Evolutionary conservation across 64 coral and sea anemone genomes (phyloP).

Genomic region (Pachyseris speciosa): DNA sequence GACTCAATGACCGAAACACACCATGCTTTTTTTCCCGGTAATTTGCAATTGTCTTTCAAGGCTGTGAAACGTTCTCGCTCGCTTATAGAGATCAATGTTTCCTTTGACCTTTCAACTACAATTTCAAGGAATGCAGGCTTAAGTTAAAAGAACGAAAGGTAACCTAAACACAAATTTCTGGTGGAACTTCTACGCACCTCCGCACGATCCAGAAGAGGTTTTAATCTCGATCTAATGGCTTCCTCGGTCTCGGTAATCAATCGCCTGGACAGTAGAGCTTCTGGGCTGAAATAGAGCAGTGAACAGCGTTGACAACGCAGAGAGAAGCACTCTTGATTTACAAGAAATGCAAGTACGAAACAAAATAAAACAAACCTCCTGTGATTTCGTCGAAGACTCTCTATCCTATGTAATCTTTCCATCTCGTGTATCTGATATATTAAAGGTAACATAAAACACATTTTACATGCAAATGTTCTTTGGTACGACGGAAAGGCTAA

Average conservation of each 20-base stretch:
- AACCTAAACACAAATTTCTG: too few relatives aligned
- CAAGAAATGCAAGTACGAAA: neutral
- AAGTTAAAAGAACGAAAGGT: too few relatives aligned
- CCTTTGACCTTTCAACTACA: too few relatives aligned
- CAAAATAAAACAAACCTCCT: neutral
- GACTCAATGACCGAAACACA: too few relatives aligned
- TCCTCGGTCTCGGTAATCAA: slow-evolving; percentile 75
- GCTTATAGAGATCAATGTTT: too few relatives aligned
- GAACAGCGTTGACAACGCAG: neutral
- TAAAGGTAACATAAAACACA: neutral
- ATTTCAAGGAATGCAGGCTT: too few relatives aligned
- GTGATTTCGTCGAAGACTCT: neutral
- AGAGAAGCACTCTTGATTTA: neutral
- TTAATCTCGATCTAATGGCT: slow-evolving; percentile 61
- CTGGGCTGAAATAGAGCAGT: slow-evolving; percentile 24
- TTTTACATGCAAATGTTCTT: neutral
- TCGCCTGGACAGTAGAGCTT: slow-evolving; percentile 41
- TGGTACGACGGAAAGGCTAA: neutral
- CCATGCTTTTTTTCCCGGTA: too few relatives aligned
- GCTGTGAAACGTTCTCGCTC: too few relatives aligned
- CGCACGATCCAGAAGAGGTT: slow-evolving; percentile 76
- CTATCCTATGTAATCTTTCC: neutral
- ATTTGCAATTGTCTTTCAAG: too few relatives aligned
- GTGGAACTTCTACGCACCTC: slow-evolving; percentile 22
- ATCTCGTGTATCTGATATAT: neutral